Evolutionary conservation across 2,888 invertebrate species (phyloP).

Genomic region (Nipponacmea schrenckii): DNA sequence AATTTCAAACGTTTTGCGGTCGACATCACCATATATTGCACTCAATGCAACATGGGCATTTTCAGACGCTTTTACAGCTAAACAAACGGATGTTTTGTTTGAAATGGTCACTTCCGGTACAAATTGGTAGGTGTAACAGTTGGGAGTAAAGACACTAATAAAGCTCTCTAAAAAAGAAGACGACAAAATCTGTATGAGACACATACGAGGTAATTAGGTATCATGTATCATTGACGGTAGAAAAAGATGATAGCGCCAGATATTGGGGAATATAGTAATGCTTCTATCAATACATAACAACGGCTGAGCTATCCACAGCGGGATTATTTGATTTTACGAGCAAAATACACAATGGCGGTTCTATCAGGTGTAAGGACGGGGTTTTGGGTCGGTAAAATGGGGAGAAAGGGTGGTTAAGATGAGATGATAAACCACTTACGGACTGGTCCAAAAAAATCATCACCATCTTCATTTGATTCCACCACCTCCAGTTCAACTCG

Average conservation of each 20-base stretch:
- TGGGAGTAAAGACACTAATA: constrained; percentile 63
- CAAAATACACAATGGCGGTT: too few species aligned
- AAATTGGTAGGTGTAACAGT: constrained; percentile 59
- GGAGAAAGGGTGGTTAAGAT: too few species aligned
- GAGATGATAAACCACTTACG: constrained; percentile 35
- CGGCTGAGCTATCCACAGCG: neutral
- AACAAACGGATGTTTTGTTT: constrained; percentile 59
- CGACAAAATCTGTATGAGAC: too few species aligned
- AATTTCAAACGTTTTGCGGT: constrained; percentile 60
- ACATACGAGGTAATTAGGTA: too few species aligned
- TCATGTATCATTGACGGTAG: neutral
- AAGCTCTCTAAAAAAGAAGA: constrained; percentile 56
- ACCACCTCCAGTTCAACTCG: constrained; percentile 56
- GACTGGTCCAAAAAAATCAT: constrained; percentile 42
- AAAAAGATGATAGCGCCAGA: neutral
- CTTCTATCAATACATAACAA: neutral
- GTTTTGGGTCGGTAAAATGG: too few species aligned
- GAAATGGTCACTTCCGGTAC: constrained; percentile 63
- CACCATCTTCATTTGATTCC: constrained; percentile 36
- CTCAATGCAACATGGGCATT: constrained; percentile 62
- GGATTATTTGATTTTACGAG: too few species aligned
- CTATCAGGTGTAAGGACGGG: too few species aligned
- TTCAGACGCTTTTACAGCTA: constrained; percentile 59
- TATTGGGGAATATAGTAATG: neutral
- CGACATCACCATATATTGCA: constrained; percentile 62